These are phyloP conservation scores for Drosophila cyrtoloma DNA, from an alignment of 2,888 invertebrate genomes.

Conservation along the genomic window DNA sequence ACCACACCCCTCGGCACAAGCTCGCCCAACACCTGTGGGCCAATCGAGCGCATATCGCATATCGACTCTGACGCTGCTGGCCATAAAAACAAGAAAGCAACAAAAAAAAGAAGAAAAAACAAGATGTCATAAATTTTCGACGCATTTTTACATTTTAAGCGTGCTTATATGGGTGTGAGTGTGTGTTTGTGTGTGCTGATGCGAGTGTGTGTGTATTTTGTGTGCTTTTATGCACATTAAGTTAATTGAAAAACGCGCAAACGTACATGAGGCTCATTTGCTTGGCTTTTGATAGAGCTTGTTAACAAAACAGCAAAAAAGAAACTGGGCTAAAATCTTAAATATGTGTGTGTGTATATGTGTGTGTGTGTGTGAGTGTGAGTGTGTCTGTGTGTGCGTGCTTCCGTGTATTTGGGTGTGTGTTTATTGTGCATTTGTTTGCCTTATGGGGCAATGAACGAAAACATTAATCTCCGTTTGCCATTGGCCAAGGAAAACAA, in stretches of 20 bases:
- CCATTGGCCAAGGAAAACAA: slow-evolving; percentile 73
- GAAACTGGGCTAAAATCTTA: slow-evolving; percentile 22
- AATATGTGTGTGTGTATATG: neutral
- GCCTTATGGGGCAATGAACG: slow-evolving; percentile 63
- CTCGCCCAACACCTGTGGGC: slow-evolving; percentile 49
- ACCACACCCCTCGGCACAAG: neutral
- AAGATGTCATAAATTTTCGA: slow-evolving; percentile 78
- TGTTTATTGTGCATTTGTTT: slow-evolving; percentile 49
- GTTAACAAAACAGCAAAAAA: slow-evolving; percentile 20
- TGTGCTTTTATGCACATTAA: slow-evolving; percentile 71
- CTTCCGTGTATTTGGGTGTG: slow-evolving; percentile 5
- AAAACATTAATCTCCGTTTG: slow-evolving; percentile 83
- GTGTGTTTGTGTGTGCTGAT: slow-evolving; percentile 6
- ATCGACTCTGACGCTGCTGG: slow-evolving; percentile 65
- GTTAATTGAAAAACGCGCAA: slow-evolving; percentile 76
- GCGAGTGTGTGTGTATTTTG: slow-evolving; percentile 1
- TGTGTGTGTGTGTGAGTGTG: slow-evolving; percentile 2
- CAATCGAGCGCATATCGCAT: slow-evolving; percentile 77
- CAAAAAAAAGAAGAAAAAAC: slow-evolving; percentile 37
- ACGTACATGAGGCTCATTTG: slow-evolving; percentile 60
- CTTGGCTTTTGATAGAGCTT: slow-evolving; percentile 61
- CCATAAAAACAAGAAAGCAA: slow-evolving; percentile 61
- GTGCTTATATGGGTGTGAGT: slow-evolving; percentile 4
- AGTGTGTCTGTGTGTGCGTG: slow-evolving; percentile 9
- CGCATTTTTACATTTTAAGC: slow-evolving; percentile 57